Evolutionary conservation across 2,113 vertebrate genomes (phyloP).

Genomic region (Chroicocephalus ridibundus): DNA sequence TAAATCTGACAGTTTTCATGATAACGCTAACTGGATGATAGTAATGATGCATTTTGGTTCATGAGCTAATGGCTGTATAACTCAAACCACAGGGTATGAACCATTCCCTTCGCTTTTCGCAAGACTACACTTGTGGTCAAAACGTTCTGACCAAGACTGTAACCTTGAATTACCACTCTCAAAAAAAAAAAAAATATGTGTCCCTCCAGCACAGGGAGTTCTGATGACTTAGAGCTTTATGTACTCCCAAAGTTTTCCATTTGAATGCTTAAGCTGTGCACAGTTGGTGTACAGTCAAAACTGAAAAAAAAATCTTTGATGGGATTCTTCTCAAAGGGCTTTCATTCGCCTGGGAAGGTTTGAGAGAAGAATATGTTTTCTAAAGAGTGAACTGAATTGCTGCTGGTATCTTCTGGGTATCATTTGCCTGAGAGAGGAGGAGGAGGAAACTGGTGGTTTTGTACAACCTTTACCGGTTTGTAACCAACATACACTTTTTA

Average conservation of each 20-base stretch:
- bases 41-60: conserved; percentile 22
- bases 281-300: background rate
- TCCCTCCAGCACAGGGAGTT: background rate
- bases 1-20: conserved; percentile 55
- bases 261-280: background rate
- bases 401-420: background rate
- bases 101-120: background rate
- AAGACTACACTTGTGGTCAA: background rate
- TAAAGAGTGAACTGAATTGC: background rate
- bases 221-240: background rate
- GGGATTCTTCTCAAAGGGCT: background rate
- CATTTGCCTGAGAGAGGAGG: background rate
- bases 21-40: conserved; percentile 41
- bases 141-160: background rate
- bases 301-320: background rate
- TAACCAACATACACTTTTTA: background rate
- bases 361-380: background rate
- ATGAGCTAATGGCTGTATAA: conserved; percentile 12
- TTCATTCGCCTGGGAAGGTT: background rate
- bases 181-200: background rate
- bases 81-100: background rate
- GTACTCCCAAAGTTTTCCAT: background rate
- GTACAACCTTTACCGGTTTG: background rate
- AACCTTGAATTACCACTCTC: background rate
- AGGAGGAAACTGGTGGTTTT: background rate